Percentiles rank a stretch among this genome's conserved stretches.
Conservation (phyloP, 64 coral and sea anemone genomes). For the Montipora foliosa region DNA sequence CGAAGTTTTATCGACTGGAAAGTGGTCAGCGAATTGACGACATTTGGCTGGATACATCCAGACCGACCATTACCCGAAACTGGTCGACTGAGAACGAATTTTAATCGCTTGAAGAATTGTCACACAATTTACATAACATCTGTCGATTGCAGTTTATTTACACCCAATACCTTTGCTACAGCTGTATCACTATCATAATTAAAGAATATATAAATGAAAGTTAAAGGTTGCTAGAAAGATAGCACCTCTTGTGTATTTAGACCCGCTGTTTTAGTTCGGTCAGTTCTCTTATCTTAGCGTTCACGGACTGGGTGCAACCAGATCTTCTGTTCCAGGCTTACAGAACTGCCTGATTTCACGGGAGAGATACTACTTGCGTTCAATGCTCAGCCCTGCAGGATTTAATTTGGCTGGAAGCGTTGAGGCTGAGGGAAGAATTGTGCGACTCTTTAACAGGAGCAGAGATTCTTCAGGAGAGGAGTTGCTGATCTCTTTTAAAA, state of each 20-base stretch:
- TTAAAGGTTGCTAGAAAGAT: not conserved
- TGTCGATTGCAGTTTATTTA: not conserved
- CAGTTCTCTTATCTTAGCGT: too few relatives aligned
- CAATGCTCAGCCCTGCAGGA: not conserved
- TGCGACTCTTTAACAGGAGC: not conserved
- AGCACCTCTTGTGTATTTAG: not conserved
- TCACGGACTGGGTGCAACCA: not conserved
- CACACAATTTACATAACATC: too few relatives aligned
- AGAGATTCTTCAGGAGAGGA: not conserved
- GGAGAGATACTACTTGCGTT: slow-evolving; percentile 4
- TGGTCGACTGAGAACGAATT: too few relatives aligned
- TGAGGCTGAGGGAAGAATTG: not conserved
- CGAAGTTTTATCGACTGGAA: too few relatives aligned
- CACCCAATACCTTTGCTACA: not conserved
- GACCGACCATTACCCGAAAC: too few relatives aligned
- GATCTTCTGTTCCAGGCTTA: not conserved
- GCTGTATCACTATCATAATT: not conserved
- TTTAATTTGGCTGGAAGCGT: not conserved
- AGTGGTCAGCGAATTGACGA: too few relatives aligned
- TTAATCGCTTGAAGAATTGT: too few relatives aligned
- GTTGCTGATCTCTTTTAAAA: not conserved
- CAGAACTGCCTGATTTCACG: not conserved
- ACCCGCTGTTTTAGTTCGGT: too few relatives aligned
- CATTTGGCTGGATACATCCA: too few relatives aligned
- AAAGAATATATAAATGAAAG: not conserved